A percentile compares a stretch with the other conserved stretches of the same genome.
These are phyloP conservation scores for Cataglyphis rosenhaueri DNA, from an alignment of 2,888 invertebrate species.

Conservation along the genomic window DNA sequence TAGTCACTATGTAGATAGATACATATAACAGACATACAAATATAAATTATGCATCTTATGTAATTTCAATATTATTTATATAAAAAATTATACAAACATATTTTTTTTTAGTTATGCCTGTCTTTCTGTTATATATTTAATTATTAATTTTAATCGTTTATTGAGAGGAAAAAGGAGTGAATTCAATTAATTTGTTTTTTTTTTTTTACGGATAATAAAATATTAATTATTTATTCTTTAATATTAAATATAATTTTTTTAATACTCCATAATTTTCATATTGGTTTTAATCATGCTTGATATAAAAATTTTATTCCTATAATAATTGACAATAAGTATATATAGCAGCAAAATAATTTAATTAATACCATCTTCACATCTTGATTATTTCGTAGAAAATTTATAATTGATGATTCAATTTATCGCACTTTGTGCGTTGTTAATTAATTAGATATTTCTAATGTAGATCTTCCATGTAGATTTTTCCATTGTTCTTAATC, in stretches of 20 bases:
- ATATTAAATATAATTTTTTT: conserved; percentile 14
- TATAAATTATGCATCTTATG: background rate
- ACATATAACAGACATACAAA: background rate
- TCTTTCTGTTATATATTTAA: background rate
- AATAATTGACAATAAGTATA: background rate
- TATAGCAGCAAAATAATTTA: background rate
- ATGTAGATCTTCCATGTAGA: background rate
- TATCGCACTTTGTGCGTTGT: background rate
- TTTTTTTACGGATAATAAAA: background rate
- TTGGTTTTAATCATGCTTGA: background rate
- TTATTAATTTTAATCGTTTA: background rate
- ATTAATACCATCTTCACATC: background rate
- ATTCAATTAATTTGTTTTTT: background rate
- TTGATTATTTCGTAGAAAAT: background rate
- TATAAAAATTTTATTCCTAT: background rate
- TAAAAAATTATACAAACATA: background rate
- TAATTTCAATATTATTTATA: background rate
- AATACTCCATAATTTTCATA: conserved; percentile 6
- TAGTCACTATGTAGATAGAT: no score
- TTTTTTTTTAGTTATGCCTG: background rate
- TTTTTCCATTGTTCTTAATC: background rate
- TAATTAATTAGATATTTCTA: background rate
- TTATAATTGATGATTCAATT: background rate
- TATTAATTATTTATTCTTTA: background rate
- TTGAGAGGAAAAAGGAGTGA: background rate